Percentiles rank a stretch among this genome's conserved stretches.
Conservation (phyloP, 1,140 invertebrate species). For the Pentalonia nigronervosa region DNA sequence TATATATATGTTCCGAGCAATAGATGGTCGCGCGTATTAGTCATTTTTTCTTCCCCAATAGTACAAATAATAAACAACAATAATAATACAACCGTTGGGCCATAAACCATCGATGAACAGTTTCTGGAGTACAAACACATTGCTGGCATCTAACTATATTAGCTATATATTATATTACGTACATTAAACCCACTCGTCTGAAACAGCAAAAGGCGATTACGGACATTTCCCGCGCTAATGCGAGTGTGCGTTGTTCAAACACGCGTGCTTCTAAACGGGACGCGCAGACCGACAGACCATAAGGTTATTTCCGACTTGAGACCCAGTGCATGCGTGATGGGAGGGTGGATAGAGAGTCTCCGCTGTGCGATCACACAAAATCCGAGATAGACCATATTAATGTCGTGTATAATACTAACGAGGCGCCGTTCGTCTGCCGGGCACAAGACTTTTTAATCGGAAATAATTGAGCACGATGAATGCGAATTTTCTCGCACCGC, state of each 20-base stretch:
- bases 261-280: neutral
- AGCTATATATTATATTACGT: neutral
- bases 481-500: constrained; percentile 14
- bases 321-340: too few relatives aligned
- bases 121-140: neutral
- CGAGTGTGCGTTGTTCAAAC: neutral
- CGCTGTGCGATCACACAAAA: neutral
- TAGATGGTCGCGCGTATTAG: neutral
- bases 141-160: neutral
- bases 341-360: neutral
- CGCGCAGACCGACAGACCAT: constrained; percentile 21
- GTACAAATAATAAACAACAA: constrained; percentile 10
- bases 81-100: neutral
- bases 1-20: neutral
- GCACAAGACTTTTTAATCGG: neutral
- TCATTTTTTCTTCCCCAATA: neutral
- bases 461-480: constrained; percentile 35
- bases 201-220: neutral
- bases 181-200: neutral
- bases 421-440: neutral
- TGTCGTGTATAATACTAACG: neutral
- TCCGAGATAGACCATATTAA: neutral
- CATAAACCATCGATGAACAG: neutral
- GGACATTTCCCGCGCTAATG: neutral
- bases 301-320: constrained; percentile 40